Conservation (phyloP, 2,113 vertebrate species). For the Pavo muticus region DNA sequence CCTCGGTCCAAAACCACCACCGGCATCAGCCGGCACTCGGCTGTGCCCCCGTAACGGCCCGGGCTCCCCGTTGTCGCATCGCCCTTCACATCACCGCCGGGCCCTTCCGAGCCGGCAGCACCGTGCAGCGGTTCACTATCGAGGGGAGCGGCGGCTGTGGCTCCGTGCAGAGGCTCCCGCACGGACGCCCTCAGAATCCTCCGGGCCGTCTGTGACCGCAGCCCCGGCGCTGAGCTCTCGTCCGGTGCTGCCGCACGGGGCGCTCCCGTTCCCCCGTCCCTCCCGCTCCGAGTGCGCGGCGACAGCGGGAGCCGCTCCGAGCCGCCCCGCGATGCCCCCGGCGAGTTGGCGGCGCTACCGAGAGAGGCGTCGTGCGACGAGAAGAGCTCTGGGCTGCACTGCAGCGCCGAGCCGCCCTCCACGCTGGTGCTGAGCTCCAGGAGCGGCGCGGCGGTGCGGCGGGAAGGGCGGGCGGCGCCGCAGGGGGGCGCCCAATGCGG, state of each 20-base stretch:
- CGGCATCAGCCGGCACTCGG: fast-evolving
- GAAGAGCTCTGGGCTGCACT: neutral
- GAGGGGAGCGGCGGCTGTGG: fast-evolving
- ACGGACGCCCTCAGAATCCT: neutral
- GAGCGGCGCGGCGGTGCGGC: neutral
- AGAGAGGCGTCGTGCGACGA: fast-evolving
- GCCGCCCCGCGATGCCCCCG: fast-evolving
- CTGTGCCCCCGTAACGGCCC: fast-evolving
- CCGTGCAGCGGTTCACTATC: fast-evolving
- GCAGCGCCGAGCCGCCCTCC: neutral
- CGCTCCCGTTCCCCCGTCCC: fast-evolving
- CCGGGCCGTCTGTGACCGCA: fast-evolving
- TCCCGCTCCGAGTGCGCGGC: fast-evolving
- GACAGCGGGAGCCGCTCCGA: fast-evolving
- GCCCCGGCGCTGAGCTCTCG: fast-evolving
- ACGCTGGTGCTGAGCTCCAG: neutral
- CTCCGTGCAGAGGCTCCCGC: fast-evolving
- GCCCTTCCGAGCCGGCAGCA: fast-evolving
- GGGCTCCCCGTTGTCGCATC: fast-evolving
- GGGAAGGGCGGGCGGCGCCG: neutral
- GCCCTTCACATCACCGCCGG: fast-evolving
- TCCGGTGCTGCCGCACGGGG: fast-evolving
- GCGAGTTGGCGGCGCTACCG: neutral
- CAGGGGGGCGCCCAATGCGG: slow-evolving; percentile 15
- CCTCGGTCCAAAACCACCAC: slow-evolving; percentile 15